These are phyloP conservation scores for Clusia tigrina DNA, from an alignment of 2,888 invertebrate species.

Conservation along the genomic window DNA sequence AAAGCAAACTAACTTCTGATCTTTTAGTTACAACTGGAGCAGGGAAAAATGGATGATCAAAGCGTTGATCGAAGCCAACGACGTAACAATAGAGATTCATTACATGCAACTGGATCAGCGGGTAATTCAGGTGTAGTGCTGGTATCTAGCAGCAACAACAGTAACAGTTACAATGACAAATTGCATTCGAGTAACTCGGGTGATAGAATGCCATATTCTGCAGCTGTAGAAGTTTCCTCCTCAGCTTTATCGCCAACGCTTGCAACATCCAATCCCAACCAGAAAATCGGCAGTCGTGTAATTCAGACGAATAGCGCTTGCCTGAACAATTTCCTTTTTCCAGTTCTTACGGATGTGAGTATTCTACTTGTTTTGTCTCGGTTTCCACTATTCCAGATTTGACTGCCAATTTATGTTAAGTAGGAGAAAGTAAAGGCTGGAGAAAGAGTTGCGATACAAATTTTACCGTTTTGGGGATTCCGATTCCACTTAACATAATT, in stretches of 20 bases:
- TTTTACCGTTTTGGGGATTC: no score
- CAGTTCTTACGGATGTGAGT: slow-evolving; percentile 67
- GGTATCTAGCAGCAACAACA: slow-evolving; percentile 30
- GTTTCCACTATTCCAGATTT: no score
- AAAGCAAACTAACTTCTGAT: no score
- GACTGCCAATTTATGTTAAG: no score
- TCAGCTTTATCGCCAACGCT: slow-evolving; percentile 22
- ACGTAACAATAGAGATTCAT: slow-evolving; percentile 55
- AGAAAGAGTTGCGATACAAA: no score
- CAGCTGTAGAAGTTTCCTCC: slow-evolving; percentile 26
- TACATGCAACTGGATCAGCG: slow-evolving; percentile 44
- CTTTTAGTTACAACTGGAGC: slow-evolving; percentile 40
- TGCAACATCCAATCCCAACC: slow-evolving; percentile 34
- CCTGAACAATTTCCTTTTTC: slow-evolving; percentile 68
- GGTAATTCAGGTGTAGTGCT: slow-evolving; percentile 31
- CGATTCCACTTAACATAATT: no score
- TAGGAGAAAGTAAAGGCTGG: no score
- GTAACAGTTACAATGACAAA: slow-evolving; percentile 53
- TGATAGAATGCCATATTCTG: slow-evolving; percentile 15
- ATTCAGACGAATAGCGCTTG: slow-evolving; percentile 64
- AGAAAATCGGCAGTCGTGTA: slow-evolving; percentile 51
- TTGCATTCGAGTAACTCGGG: slow-evolving; percentile 36
- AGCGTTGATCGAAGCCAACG: slow-evolving; percentile 42
- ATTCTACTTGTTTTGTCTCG: no score
- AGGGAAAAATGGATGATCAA: slow-evolving; percentile 38